Percentiles rank a stretch among this genome's conserved stretches.
Conservation (phyloP, 2,888 invertebrate genomes). For the Noctua fimbriata region DNA sequence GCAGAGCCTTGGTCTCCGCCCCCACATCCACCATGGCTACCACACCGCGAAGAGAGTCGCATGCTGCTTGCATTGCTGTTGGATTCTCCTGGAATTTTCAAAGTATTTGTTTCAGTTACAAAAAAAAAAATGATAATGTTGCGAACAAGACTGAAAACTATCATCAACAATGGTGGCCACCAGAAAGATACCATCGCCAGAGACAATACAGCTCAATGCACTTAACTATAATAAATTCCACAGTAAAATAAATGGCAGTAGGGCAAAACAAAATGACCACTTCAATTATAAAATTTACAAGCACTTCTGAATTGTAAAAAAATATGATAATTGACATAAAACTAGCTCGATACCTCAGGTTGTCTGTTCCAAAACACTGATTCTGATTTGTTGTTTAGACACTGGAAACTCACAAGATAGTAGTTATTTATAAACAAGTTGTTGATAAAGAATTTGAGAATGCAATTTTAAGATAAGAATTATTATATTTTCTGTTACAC, state of each 20-base stretch:
- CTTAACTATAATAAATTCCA: neutral
- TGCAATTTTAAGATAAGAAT: neutral
- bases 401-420: neutral
- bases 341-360: neutral
- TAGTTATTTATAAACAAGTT: too few species aligned
- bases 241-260: neutral
- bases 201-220: neutral
- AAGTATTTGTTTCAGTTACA: neutral
- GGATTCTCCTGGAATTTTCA: slow-evolving; percentile 47
- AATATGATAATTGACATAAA: neutral
- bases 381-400: neutral
- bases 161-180: neutral
- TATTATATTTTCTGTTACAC: neutral
- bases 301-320: neutral
- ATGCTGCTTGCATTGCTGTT: slow-evolving; percentile 55
- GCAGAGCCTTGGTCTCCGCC: slow-evolving; percentile 76
- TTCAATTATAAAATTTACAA: neutral
- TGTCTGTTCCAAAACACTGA: neutral
- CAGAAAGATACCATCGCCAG: neutral
- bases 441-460: neutral
- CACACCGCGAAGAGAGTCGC: slow-evolving; percentile 77
- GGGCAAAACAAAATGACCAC: neutral
- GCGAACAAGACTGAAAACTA: neutral
- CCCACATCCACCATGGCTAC: slow-evolving; percentile 85
- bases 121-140: neutral